These are phyloP conservation scores for Cotesia vestalis DNA, from an alignment of 1,140 invertebrate species.

Conservation along the genomic window DNA sequence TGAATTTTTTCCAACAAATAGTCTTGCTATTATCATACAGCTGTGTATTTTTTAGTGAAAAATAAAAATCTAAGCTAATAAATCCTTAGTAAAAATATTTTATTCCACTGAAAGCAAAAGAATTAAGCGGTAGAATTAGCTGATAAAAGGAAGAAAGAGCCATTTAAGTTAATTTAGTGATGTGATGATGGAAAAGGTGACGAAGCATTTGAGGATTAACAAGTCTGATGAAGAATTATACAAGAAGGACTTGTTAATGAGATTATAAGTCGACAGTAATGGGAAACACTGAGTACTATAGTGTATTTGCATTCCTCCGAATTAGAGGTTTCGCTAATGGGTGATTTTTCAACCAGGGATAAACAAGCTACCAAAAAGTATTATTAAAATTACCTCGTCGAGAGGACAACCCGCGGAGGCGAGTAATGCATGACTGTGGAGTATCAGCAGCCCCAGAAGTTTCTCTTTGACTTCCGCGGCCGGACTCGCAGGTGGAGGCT, in stretches of 20 bases:
- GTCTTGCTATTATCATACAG: too few species aligned
- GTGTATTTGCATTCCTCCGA: slow-evolving; percentile 60
- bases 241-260: slow-evolving; percentile 65
- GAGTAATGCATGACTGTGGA: slow-evolving; percentile 87
- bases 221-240: slow-evolving; percentile 26
- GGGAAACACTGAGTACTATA: slow-evolving; percentile 22
- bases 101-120: background rate
- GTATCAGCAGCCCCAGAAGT: slow-evolving; percentile 84
- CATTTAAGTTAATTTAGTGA: too few species aligned
- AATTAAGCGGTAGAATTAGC: background rate
- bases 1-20: too few species aligned
- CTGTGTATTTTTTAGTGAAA: too few species aligned
- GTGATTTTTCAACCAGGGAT: background rate
- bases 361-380: background rate
- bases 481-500: slow-evolving; percentile 71
- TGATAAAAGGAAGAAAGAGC: background rate
- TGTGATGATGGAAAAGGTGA: too few species aligned
- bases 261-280: slow-evolving; percentile 58
- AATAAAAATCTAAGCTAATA: too few species aligned
- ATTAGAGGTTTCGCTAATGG: slow-evolving; percentile 17
- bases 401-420: slow-evolving; percentile 89
- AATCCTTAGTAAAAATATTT: too few species aligned
- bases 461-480: slow-evolving; percentile 92
- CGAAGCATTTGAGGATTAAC: background rate
- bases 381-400: slow-evolving; percentile 78